Evolutionary conservation across 1,140 invertebrate genomes (phyloP), one percentile per base, ranked within the genome.

Genomic region (Kradibia gibbosae): DNA sequence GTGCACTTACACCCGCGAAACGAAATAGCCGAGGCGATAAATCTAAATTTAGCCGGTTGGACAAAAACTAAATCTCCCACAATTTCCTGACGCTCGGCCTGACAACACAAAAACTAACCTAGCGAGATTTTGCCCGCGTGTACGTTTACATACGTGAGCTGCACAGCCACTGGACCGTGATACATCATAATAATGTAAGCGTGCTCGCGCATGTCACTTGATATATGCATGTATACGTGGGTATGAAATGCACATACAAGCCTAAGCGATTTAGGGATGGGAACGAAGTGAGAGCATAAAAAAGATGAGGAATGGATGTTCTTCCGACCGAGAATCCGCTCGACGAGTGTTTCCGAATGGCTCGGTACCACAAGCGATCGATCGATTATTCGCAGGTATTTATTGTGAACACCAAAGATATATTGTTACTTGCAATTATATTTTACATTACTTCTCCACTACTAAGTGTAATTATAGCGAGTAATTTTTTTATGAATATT

Each of bases 41-140:
- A 82, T 82, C 81, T 82, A 82, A 82, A 82, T 82, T 82, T 82
- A 82, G 71, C 28, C n/a, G 20, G 25, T 48, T 28, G 65, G 42
- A 70, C 71, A 74, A 82, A 82, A 78, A 70, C 57, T 65, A 82
- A 78, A 78, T 72, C 76, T 72, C 75, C 81, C 67, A 50, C 80
- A 77, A 82, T 77, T 77, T 82, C 39, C 50, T 22, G 55, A 53
- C 53, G 42, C 28, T 45, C 42, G 42, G 34, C 13, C 22, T 34
- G 36, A 71, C 22, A 42, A 67, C 22, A 50, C 81, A 78, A 82
- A 82, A 82, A 78, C 65, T 57, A 77, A 45, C 70, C 48, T 73
- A 25, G 28, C 3, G 81, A 67, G 17, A n/a, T 67, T 67, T 0
- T 22, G 1, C 15, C 3, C 3, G 34, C 3, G 34, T 67, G 62